These are phyloP conservation scores for Aleiodes testaceus DNA, from an alignment of 2,888 invertebrate genomes.

Conservation along the genomic window DNA sequence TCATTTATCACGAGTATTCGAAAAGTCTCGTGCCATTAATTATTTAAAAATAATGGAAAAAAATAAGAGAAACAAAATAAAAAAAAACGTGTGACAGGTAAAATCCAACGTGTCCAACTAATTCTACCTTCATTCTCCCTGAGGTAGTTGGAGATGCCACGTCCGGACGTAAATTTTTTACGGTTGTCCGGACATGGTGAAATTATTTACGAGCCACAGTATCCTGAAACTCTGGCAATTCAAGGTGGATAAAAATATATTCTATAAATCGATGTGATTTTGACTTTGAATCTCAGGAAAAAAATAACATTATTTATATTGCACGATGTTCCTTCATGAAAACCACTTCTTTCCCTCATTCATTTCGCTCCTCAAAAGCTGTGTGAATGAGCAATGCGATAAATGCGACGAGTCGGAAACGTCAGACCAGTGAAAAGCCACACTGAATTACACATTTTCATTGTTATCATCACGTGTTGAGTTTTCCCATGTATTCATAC, in stretches of 20 bases:
- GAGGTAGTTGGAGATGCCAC: conserved; percentile 23
- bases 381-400: conserved; percentile 60
- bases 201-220: conserved; percentile 32
- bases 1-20: neutral
- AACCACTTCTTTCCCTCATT: neutral
- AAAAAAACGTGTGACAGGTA: conserved; percentile 27
- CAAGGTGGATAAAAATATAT: neutral
- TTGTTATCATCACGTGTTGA: conserved; percentile 48
- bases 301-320: neutral
- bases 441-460: conserved; percentile 57
- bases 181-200: conserved; percentile 32
- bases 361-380: conserved; percentile 53
- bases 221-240: neutral
- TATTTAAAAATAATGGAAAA: neutral
- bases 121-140: neutral
- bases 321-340: no score
- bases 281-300: neutral
- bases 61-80: conserved; percentile 1
- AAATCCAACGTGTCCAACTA: conserved; percentile 23
- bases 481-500: conserved; percentile 45
- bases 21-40: neutral
- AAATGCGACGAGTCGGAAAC: conserved; percentile 45
- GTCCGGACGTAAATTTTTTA: conserved; percentile 36
- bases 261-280: conserved; percentile 16
- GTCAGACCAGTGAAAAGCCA: conserved; percentile 37